These are phyloP conservation scores for Fabriciana adippe DNA, from an alignment of 2,888 invertebrate genomes.

Conservation along the genomic window DNA sequence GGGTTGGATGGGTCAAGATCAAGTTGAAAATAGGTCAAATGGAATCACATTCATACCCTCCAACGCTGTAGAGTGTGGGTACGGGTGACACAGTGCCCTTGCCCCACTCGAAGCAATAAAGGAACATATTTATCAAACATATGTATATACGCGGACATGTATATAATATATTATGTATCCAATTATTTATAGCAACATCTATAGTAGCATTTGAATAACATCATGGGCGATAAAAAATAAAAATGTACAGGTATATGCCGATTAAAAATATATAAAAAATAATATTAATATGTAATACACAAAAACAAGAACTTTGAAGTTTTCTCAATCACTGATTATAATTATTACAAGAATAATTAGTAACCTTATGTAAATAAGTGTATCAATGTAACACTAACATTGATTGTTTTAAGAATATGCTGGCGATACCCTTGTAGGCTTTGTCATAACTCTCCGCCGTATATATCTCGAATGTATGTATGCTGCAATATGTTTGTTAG, in stretches of 20 bases:
- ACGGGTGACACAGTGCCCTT: slow-evolving; percentile 48
- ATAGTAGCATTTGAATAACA: no score
- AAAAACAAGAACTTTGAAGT: no score
- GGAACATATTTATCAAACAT: slow-evolving; percentile 6
- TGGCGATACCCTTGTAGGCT: slow-evolving; percentile 22
- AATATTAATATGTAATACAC: no score
- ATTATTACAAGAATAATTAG: no score
- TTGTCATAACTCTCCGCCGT: background rate
- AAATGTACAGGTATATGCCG: no score
- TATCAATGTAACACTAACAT: background rate
- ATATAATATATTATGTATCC: no score
- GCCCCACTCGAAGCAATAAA: slow-evolving; percentile 29
- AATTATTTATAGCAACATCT: no score
- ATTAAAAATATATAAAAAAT: no score
- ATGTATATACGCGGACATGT: background rate
- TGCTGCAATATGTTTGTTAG: slow-evolving; percentile 2
- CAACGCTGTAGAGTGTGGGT: slow-evolving; percentile 35
- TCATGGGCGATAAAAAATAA: no score
- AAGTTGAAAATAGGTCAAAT: slow-evolving; percentile 64
- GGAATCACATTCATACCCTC: slow-evolving; percentile 58
- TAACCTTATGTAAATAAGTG: no score
- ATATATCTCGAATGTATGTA: slow-evolving; percentile 22
- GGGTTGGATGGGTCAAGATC: slow-evolving; percentile 64
- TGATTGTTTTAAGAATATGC: background rate
- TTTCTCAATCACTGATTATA: no score